Base-by-base conservation (phyloP, 1,140 invertebrate genomes). In the Hydropsyche tenuis region DNA sequence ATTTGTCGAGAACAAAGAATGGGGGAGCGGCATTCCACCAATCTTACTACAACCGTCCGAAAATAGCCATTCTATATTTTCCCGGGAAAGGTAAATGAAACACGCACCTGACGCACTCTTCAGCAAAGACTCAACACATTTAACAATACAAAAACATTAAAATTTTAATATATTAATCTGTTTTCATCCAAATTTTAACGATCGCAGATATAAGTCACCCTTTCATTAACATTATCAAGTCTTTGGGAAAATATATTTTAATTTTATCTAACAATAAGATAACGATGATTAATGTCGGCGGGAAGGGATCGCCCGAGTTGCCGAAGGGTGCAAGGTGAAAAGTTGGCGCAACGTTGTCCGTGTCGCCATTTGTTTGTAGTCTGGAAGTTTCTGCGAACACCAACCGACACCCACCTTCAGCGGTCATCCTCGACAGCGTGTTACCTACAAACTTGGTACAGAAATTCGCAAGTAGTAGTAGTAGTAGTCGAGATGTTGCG, bases 391-490 rank as follows among this genome's bases (percentile, higher is more conserved):
- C 14, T 22, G 42, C 23, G 14, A 48, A 60, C 11, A 60, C 56
- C 18, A 37, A 64, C 5, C 6, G 1, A 27, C 51, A 42, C 25
- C 48, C 69, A 60, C 69, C 69, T 70, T 56, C 69, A 16, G 25
- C 51, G 69, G 69, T 70, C 69, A 70, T 48, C 69, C 69, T 56
- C n/a, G 69, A 70, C 48, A 70, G 25, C 69, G 48, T 70, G 69
- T 70, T 70, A 68, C 65, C 69, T 60, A 43, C 25, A 48, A 70
- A 70, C 12, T 45, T 70, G 30, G 51, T 11, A 7, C 25, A 20
- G 66, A 70, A 70, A 70, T 70, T 62, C 25, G 14, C 48, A 70
- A 70, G 69, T 70, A 16, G 16, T 22, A 18, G 20, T 6, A 69
- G 45, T 48, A 66, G 30, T 27, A 37, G 27, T 66, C 63, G 25